Conservation (phyloP, 2,888 invertebrate species). For the Melieria picta region DNA sequence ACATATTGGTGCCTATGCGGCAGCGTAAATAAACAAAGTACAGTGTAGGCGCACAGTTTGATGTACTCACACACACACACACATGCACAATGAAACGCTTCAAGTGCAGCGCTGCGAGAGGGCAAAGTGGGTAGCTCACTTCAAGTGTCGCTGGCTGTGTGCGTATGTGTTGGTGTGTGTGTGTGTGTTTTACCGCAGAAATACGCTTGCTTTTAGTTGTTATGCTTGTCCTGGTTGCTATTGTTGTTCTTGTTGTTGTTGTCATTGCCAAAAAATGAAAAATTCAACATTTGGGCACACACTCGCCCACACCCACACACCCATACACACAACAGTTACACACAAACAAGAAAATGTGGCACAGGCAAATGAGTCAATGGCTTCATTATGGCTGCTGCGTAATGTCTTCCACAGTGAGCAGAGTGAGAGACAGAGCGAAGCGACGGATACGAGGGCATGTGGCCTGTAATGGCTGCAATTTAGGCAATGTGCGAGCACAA, state of each 20-base stretch:
- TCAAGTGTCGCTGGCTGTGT: not conserved
- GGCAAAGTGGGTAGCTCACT: not conserved
- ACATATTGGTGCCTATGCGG: not conserved
- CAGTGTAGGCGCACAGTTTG: not conserved
- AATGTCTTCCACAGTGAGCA: not conserved
- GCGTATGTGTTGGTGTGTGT: slow-evolving; percentile 5
- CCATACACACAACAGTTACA: too few species aligned
- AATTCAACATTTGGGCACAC: too few species aligned
- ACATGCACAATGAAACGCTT: not conserved
- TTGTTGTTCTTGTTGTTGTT: not conserved
- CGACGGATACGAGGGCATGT: too few species aligned
- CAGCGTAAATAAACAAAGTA: too few species aligned
- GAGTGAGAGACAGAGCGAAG: not conserved
- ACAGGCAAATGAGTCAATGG: slow-evolving; percentile 1
- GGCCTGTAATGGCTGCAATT: too few species aligned
- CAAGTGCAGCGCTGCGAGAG: not conserved
- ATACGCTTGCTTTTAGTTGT: too few species aligned
- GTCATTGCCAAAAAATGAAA: too few species aligned
- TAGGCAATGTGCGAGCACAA: too few species aligned
- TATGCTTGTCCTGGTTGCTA: slow-evolving; percentile 9
- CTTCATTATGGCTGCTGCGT: not conserved
- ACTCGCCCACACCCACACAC: not conserved
- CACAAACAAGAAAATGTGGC: not conserved
- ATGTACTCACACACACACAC: slow-evolving; percentile 1
- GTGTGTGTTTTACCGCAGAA: slow-evolving; percentile 6